Evolutionary conservation across 2,113 vertebrate species (phyloP).

Genomic region (Falcunculus frontatus): DNA sequence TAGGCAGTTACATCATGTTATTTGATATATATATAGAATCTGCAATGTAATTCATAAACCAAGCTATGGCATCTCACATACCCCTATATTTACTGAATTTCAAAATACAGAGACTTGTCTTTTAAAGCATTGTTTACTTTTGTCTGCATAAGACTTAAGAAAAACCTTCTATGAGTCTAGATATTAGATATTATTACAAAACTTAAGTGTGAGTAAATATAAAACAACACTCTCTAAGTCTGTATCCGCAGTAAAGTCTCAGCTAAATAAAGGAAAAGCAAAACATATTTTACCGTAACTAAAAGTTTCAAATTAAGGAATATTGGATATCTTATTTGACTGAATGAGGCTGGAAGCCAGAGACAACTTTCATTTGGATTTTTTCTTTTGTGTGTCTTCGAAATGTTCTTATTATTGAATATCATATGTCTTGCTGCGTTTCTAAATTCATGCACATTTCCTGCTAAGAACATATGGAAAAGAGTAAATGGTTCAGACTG

Average conservation of each 20-base stretch:
- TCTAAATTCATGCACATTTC: constrained; percentile 66
- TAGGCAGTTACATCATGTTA: neutral
- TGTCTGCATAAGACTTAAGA: neutral
- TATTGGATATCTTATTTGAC: neutral
- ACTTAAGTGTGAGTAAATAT: neutral
- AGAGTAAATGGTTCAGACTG: constrained; percentile 61
- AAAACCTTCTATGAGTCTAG: neutral
- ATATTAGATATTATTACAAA: neutral
- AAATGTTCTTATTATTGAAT: constrained; percentile 63
- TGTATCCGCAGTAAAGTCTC: neutral
- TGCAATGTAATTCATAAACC: neutral
- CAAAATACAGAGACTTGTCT: neutral
- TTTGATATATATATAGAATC: neutral
- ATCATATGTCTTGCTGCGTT: constrained; percentile 64
- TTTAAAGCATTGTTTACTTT: neutral
- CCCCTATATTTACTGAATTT: neutral
- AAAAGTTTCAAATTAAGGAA: constrained; percentile 1
- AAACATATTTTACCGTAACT: neutral
- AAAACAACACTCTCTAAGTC: neutral
- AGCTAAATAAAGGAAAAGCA: neutral
- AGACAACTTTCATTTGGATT: constrained; percentile 36
- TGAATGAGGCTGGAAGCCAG: constrained; percentile 32
- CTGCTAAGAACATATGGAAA: constrained; percentile 70
- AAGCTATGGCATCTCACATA: neutral
- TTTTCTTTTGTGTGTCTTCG: constrained; percentile 44